Percentiles rank a stretch among this genome's conserved stretches.
Evolutionary conservation across 2,888 invertebrate species (phyloP).

Genomic region (Lumbricus terrestris): DNA sequence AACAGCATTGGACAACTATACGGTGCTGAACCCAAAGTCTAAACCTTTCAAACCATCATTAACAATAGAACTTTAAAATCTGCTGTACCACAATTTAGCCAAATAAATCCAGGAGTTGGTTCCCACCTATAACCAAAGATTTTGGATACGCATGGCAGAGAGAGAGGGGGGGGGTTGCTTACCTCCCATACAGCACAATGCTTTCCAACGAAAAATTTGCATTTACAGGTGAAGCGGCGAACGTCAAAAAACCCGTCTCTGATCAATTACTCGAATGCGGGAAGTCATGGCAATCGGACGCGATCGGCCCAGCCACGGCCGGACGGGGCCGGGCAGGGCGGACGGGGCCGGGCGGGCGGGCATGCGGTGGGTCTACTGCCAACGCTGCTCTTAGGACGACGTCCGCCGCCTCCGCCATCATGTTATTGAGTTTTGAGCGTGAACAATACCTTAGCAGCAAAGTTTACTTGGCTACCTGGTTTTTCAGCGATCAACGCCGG

Average conservation of each 20-base stretch:
- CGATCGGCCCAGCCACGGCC: neutral
- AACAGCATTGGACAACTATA: neutral
- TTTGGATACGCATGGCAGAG: neutral
- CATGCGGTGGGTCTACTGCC: neutral
- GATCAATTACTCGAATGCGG: slow-evolving; percentile 3
- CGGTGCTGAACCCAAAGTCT: neutral
- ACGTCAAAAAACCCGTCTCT: neutral
- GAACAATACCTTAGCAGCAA: neutral
- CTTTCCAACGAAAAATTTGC: neutral
- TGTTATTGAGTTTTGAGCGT: neutral
- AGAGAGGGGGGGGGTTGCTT: neutral
- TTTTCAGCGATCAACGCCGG: neutral
- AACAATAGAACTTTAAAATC: neutral
- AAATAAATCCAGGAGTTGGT: neutral
- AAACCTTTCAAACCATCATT: neutral
- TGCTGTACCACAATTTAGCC: neutral
- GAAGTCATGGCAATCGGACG: neutral
- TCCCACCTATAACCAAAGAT: neutral
- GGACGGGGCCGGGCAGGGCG: neutral
- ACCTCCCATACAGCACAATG: neutral
- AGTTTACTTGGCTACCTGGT: slow-evolving; percentile 17
- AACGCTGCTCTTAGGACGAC: neutral
- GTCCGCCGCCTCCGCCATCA: neutral
- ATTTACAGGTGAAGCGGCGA: slow-evolving; percentile 3
- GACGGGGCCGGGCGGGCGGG: neutral